Base-by-base conservation (phyloP, 2,888 invertebrate species). In the Eristalis intricaria region DNA sequence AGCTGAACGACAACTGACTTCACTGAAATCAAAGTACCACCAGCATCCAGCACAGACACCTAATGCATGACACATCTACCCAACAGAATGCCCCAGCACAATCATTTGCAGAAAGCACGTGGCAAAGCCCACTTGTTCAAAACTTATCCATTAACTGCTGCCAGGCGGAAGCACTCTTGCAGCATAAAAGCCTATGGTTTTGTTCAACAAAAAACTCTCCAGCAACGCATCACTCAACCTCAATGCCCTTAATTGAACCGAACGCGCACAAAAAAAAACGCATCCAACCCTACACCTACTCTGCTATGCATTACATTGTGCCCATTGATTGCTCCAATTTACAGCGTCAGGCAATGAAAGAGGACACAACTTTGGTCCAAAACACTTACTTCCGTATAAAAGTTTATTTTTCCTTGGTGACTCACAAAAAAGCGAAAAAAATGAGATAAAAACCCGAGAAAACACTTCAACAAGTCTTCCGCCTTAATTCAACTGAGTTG, bases 401-500 rank as follows among this genome's bases (percentile, higher is more conserved):
- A 68, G 60, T 76, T 60, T 43, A 68, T 68, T 60, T 29, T 76
- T 26, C 66, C 43, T 29, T 22, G 38, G 58, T 29, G 38, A 43
- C 13, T 40, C 19, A 66, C 75, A 68, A 68, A 58, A 60, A n/a
- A 1, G 7, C 50, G 8, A n/a, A 7, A 50, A 50, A 50, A 19
- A 50, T 8, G 22, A 26, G 60, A 68, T 32, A 66, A 76, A 58
- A 66, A 71, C 70, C 70, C 13, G 23, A 23, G 19, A 38, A 58
- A 75, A 43, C 32, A 32, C 77, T 61, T 77, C 77, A 73, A 66
- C 66, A 80, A 73, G 73, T 73, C 66, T 66, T 80, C 50, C 73
- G 58, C 61, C 35, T 66, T 80, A 66, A 50, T 71, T 66, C 73
- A 43, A 43, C 43, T 35, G 22, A 40, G 29, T 61, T 66, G 61